Percentiles rank a stretch among this genome's conserved stretches.
phyloP scores from a whole-genome alignment of 2,113 vertebrate species.

The Hyaena hyaena region DNA sequence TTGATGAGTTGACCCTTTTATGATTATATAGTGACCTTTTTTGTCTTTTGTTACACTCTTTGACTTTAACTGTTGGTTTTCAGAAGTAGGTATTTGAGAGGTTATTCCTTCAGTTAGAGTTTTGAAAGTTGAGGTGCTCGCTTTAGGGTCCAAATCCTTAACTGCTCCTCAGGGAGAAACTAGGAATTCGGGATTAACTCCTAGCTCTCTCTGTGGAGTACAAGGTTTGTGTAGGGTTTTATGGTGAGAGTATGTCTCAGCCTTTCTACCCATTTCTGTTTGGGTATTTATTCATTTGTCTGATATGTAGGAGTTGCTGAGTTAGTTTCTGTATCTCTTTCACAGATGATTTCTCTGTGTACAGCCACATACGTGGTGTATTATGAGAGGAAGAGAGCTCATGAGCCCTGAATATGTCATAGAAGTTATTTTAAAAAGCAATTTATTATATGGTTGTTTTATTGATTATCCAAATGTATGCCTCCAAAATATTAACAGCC shows the following conservation, averaged over 20 bases:
- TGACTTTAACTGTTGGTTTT: background rate
- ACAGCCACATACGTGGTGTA: background rate
- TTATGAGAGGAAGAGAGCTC: background rate
- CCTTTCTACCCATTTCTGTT: background rate
- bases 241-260: background rate
- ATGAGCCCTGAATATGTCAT: background rate
- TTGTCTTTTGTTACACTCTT: background rate
- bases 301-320: background rate
- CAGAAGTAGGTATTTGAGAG: background rate
- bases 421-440: background rate
- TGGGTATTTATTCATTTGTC: background rate
- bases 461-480: background rate
- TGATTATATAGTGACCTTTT: background rate
- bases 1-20: background rate
- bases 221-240: background rate
- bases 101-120: background rate
- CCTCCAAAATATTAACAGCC: conserved; percentile 34
- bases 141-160: background rate
- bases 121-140: background rate
- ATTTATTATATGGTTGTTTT: background rate
- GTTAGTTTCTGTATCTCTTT: background rate
- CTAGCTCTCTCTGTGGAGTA: no score
- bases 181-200: background rate
- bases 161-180: background rate
- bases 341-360: background rate